Evolutionary conservation across 2,113 vertebrate species (phyloP).

Genomic region (Zosterops pallidus): DNA sequence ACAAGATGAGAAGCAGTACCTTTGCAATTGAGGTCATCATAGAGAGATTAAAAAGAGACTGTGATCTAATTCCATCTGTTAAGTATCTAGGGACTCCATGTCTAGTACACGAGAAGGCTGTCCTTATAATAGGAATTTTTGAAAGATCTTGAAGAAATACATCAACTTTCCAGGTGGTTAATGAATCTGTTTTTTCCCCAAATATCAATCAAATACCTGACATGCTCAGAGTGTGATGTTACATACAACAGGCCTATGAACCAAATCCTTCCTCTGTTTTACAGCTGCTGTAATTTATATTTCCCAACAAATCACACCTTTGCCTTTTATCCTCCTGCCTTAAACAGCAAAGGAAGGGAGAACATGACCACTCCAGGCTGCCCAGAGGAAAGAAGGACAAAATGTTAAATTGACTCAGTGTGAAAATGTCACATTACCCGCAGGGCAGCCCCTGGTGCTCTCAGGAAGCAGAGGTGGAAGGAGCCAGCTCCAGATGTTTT

Average conservation of each 20-base stretch:
- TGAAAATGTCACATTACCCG: background rate
- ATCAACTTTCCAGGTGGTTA: background rate
- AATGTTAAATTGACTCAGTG: background rate
- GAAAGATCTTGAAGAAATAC: background rate
- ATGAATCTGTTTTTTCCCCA: background rate
- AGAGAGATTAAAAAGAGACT: background rate
- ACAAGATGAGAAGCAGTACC: background rate
- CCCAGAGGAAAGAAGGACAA: background rate
- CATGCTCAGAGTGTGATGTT: background rate
- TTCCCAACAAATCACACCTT: background rate
- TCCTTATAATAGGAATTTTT: background rate
- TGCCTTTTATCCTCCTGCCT: background rate
- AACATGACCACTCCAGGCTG: background rate
- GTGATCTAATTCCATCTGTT: conserved; percentile 19
- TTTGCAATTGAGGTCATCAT: conserved; percentile 15
- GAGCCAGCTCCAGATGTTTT: background rate
- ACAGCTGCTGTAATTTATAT: background rate
- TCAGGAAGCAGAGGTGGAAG: background rate
- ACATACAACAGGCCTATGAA: background rate
- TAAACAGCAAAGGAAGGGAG: background rate
- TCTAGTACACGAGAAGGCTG: background rate
- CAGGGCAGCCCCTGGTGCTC: background rate
- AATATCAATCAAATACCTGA: background rate
- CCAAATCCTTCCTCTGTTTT: background rate
- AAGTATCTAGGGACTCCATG: background rate